phyloP scores from a whole-genome alignment of 2,797 vertebrate genomes.

The Lithobates pipiens region DNA sequence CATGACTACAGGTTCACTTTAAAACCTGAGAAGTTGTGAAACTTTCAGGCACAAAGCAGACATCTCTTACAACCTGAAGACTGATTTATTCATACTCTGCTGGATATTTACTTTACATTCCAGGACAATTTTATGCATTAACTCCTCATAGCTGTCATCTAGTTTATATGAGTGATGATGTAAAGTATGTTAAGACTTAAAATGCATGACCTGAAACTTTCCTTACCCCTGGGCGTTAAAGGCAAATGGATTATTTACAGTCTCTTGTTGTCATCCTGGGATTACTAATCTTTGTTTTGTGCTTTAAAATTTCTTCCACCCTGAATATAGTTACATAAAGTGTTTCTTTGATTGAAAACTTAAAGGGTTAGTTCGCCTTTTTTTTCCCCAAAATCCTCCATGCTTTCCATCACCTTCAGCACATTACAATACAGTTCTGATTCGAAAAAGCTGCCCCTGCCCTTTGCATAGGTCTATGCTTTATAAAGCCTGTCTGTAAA shows the following conservation, averaged over 20 bases:
- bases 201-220: constrained; percentile 13
- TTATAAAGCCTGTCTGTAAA: too few relatives aligned
- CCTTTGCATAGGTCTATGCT: too few relatives aligned
- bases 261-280: neutral
- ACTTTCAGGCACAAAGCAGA: neutral
- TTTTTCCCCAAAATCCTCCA: too few relatives aligned
- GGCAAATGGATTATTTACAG: constrained; percentile 14
- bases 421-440: too few relatives aligned
- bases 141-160: constrained; percentile 35
- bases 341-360: too few relatives aligned
- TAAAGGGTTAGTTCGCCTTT: too few relatives aligned
- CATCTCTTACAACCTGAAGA: constrained; percentile 8
- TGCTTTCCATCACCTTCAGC: too few relatives aligned
- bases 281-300: constrained; percentile 33
- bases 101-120: constrained; percentile 31
- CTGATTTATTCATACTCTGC: neutral
- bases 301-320: neutral
- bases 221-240: constrained; percentile 9
- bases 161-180: constrained; percentile 7
- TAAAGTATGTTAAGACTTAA: constrained; percentile 16
- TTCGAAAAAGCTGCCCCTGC: too few relatives aligned
- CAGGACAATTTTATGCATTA: constrained; percentile 45
- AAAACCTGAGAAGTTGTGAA: constrained; percentile 1
- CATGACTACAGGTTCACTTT: too few relatives aligned
- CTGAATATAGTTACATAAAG: too few relatives aligned